Base-by-base conservation (phyloP, 2,113 vertebrate genomes). In the Tenrec ecaudatus region DNA sequence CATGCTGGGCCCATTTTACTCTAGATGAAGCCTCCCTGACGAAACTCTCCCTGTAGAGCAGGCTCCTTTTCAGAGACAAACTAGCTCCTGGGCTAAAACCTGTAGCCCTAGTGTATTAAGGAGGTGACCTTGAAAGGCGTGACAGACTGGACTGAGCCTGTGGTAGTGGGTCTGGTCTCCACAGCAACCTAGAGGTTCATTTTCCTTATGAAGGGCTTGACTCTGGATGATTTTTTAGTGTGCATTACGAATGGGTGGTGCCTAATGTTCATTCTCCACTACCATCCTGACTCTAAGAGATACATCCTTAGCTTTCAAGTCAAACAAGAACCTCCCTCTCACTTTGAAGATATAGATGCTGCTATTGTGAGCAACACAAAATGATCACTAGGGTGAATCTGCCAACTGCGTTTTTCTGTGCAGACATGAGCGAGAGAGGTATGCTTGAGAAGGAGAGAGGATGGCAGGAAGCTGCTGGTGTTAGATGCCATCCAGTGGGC, bases 171-270 rank as follows among this genome's bases (percentile, higher is more conserved):
- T 47, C 25, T 31, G 66, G 78, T 75, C 79, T 68, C 71, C 80
- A 43, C 22, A 93, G 82, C 9, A 75, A 53, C 69, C n/a, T 80
- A 12, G 38, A 89, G 79, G 88, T 94, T 95, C 88, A 90, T 88
- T 95, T 94, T 95, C 92, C 76, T 94, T 90, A 60, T 38, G 43
- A 87, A 95, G 86, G 23, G n/a, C 17, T 91, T 78, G 90, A 64
- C 58, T 68, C 81, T n/a, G 90, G 12, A 71, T 86, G 84, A 29
- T 53, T 71, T 91, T 38, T 71, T 36, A 68, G 57, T 36, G 33
- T 81, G 10, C 68, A 83, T 91, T 91, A 60, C 75, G 94, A 91
- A 64, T 38, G 78, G 82, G 75, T 12, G 27, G 43, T 82, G 60
- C 27, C 15, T 60, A 66, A 29, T 16, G 71, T 68, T 86, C 60